A percentile compares a stretch with the other conserved stretches of the same genome.
phyloP scores from a whole-genome alignment of 2,797 vertebrate genomes.

The Oreochromis mossambicus region DNA sequence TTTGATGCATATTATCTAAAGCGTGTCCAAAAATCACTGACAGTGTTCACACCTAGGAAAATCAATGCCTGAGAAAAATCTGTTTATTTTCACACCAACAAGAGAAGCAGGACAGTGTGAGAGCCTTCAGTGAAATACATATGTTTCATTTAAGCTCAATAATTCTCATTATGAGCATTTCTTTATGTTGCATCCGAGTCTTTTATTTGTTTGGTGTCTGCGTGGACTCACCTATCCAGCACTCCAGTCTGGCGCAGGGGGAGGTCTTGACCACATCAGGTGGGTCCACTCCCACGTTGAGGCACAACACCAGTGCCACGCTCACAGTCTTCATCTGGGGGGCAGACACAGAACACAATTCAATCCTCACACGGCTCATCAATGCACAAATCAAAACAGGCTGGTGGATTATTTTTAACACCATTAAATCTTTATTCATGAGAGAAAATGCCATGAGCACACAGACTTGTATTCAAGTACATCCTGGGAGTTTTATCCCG shows the following conservation, averaged over 20 bases:
- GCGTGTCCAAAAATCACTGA: neutral
- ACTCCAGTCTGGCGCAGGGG: conserved; percentile 93
- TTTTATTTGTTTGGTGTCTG: neutral
- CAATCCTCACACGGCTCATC: neutral
- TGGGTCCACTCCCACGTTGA: conserved; percentile 97
- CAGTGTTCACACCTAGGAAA: neutral
- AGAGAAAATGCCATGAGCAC: neutral
- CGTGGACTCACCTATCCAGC: conserved; percentile 88
- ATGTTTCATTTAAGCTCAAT: rapidly evolving
- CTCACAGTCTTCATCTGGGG: conserved; percentile 98
- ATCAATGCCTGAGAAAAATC: neutral
- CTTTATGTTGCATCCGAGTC: rapidly evolving
- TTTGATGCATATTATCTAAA: neutral
- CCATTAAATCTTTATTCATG: neutral
- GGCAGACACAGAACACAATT: neutral
- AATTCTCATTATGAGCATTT: neutral
- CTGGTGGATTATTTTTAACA: neutral
- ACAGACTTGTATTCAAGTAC: neutral
- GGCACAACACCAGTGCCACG: conserved; percentile 94
- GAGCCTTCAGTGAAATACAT: neutral
- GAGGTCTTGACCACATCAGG: conserved; percentile 99
- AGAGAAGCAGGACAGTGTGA: neutral
- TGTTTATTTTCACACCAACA: neutral
- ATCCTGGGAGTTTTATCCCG: neutral
- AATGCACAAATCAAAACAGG: neutral